phyloP scores from a whole-genome alignment of 2,888 invertebrate genomes.

The Polyommatus icarus region DNA sequence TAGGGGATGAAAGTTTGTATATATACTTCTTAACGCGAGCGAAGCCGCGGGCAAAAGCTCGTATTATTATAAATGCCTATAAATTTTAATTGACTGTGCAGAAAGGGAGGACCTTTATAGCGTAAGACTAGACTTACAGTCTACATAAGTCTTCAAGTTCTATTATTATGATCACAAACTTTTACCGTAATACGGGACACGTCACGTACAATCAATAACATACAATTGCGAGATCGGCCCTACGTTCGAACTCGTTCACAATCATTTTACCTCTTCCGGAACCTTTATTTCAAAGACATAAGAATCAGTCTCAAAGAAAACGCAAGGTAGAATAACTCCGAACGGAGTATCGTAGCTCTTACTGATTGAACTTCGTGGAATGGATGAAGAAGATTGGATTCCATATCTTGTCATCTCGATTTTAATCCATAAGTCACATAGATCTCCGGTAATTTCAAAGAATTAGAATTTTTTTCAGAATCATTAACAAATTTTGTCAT shows the following conservation, averaged over 20 bases:
- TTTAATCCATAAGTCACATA: background rate
- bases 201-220: conserved; percentile 18
- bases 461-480: background rate
- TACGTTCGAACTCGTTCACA: background rate
- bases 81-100: too few species aligned
- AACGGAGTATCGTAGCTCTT: background rate
- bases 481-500: too few species aligned
- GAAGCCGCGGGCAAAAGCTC: too few species aligned
- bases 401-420: background rate
- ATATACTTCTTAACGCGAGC: too few species aligned
- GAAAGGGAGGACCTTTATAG: too few species aligned
- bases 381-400: conserved; percentile 8
- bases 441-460: background rate
- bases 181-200: background rate
- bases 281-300: background rate
- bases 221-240: conserved; percentile 3
- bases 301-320: background rate
- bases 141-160: background rate
- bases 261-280: background rate
- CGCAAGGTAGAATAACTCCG: background rate
- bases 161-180: background rate
- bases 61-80: too few species aligned
- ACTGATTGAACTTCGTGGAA: conserved; percentile 7
- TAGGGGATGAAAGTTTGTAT: too few species aligned
- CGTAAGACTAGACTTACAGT: too few species aligned